These are phyloP conservation scores for Phallusia fumigata DNA, from an alignment of 23 tunicate species.

Conservation along the genomic window DNA sequence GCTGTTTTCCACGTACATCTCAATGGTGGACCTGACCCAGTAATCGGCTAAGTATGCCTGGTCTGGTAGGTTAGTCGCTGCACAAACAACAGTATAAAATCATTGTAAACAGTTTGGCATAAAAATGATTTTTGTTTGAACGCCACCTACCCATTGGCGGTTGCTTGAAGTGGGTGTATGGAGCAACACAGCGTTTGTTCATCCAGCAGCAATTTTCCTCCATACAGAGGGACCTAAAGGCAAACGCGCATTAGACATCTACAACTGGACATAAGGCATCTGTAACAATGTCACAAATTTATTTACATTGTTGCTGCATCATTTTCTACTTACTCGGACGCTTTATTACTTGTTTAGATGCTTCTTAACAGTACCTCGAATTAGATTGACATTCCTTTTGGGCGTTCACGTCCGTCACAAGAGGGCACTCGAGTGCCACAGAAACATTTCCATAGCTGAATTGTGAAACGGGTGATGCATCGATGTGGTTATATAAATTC, in stretches of 20 bases:
- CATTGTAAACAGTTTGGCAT: no score
- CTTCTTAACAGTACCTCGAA: neutral
- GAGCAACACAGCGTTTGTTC: neutral
- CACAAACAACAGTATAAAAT: neutral
- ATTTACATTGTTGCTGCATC: no score
- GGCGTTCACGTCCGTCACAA: neutral
- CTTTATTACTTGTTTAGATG: neutral
- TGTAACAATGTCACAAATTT: no score
- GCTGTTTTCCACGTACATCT: constrained; percentile 4
- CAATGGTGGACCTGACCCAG: neutral
- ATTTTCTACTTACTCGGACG: neutral
- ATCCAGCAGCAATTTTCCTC: constrained; percentile 20
- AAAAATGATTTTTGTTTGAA: no score
- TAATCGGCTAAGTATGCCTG: neutral
- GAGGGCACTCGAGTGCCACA: constrained; percentile 24
- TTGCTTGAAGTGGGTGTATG: neutral
- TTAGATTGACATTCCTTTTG: neutral
- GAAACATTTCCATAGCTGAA: constrained; percentile 16
- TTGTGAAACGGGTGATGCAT: neutral
- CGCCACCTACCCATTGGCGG: neutral
- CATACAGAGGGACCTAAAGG: constrained; percentile 1
- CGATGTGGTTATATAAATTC: neutral
- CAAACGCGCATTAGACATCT: no score
- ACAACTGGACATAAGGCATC: no score
- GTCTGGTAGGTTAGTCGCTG: neutral